phyloP scores from a whole-genome alignment of 2,888 invertebrate species.

The Terebella lapidaria region DNA sequence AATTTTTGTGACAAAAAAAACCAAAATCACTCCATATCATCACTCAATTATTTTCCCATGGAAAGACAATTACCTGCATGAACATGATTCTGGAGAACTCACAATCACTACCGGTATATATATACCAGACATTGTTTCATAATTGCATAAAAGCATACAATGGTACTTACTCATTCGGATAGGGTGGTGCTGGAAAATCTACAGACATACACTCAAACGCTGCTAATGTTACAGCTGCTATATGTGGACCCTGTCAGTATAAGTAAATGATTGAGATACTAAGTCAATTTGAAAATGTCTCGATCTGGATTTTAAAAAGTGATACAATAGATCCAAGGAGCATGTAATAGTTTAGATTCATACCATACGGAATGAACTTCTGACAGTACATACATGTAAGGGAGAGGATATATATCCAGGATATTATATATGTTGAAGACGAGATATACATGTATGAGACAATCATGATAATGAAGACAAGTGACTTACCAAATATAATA shows the following conservation, averaged over 20 bases:
- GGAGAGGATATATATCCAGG: neutral
- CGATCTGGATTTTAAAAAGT: neutral
- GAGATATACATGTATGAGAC: neutral
- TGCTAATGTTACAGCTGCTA: slow-evolving; percentile 94
- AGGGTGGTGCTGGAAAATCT: slow-evolving; percentile 95
- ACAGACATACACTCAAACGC: slow-evolving; percentile 94
- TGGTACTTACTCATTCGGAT: slow-evolving; percentile 72
- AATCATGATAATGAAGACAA: neutral
- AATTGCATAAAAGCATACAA: no score
- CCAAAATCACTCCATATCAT: no score
- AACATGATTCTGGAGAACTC: no score
- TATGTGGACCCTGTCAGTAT: slow-evolving; percentile 94
- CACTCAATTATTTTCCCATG: no score
- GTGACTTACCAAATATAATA: slow-evolving; percentile 72
- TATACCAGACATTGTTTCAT: no score
- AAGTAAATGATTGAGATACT: neutral
- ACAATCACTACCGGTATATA: no score
- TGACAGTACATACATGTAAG: no score
- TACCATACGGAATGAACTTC: no score
- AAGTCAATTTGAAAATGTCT: no score
- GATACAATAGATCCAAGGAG: neutral
- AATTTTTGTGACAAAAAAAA: no score
- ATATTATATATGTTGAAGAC: neutral
- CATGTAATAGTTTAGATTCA: no score
- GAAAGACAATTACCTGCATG: no score